phyloP scores from a whole-genome alignment of 2,113 vertebrate genomes.

The Argyrosomus japonicus region DNA sequence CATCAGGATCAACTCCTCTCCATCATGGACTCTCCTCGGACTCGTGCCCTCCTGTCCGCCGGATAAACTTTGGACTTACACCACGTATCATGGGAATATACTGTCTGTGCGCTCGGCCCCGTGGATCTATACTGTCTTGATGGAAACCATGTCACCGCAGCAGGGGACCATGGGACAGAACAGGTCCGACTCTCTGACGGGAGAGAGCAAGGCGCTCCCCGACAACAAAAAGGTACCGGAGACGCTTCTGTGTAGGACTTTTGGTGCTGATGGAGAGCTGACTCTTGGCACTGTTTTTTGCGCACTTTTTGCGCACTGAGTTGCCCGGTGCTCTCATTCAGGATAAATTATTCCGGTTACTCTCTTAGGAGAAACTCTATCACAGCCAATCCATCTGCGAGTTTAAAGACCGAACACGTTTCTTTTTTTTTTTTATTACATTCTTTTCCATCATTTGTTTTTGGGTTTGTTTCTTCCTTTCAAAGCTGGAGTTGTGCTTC shows the following conservation, averaged over 20 bases:
- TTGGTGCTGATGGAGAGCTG: neutral
- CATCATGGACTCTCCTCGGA: slow-evolving; percentile 59
- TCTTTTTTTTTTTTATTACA: neutral
- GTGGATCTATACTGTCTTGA: slow-evolving; percentile 73
- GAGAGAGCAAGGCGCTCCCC: slow-evolving; percentile 57
- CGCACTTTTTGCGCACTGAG: slow-evolving; percentile 17
- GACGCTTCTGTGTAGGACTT: neutral
- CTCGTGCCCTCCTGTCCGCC: slow-evolving; percentile 19
- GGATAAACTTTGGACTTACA: slow-evolving; percentile 63
- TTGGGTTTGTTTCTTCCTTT: too few species aligned
- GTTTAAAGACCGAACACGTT: neutral
- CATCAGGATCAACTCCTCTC: neutral
- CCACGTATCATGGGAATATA: slow-evolving; percentile 66
- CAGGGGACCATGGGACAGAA: slow-evolving; percentile 78
- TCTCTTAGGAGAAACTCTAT: neutral
- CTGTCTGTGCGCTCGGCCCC: slow-evolving; percentile 41
- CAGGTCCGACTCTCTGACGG: slow-evolving; percentile 73
- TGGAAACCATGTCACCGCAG: slow-evolving; percentile 82
- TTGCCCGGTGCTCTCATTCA: neutral
- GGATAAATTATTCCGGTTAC: neutral
- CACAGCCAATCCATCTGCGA: neutral
- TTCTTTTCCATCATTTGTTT: neutral
- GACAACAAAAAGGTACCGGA: slow-evolving; percentile 78
- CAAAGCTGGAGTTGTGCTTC: neutral
- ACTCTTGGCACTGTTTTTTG: neutral